A percentile compares a stretch with the other conserved stretches of the same genome.
These are phyloP conservation scores for Drosophila busckii DNA, from an alignment of 1,140 invertebrate genomes.

Conservation along the genomic window DNA sequence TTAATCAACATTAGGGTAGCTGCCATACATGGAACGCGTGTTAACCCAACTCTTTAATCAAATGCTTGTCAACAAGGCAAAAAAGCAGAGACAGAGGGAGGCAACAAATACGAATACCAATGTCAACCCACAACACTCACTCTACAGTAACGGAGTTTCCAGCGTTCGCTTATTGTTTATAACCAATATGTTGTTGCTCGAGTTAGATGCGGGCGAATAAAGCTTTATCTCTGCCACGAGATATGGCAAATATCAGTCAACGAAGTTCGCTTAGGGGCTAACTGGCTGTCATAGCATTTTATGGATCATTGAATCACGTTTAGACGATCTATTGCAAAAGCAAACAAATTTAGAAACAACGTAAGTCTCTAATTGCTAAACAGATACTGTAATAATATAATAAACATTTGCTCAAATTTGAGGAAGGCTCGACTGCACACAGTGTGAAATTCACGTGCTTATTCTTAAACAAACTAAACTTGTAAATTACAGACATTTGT, in stretches of 20 bases:
- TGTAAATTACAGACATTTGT: no score
- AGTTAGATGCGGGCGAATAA: not conserved
- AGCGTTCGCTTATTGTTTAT: constrained; percentile 39
- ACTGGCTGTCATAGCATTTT: constrained; percentile 28
- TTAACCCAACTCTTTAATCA: constrained; percentile 46
- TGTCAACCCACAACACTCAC: constrained; percentile 3
- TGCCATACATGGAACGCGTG: constrained; percentile 44
- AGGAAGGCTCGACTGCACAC: no score
- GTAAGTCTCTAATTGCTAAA: constrained; percentile 16
- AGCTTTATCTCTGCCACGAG: constrained; percentile 29
- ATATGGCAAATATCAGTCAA: not conserved
- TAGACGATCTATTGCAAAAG: constrained; percentile 1
- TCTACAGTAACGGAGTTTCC: constrained; percentile 27
- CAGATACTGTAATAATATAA: no score
- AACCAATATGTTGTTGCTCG: constrained; percentile 23
- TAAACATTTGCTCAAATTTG: no score
- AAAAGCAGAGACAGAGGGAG: constrained; percentile 16
- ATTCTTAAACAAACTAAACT: no score
- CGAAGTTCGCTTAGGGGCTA: constrained; percentile 5
- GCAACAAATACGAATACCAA: not conserved
- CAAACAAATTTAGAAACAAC: constrained; percentile 20
- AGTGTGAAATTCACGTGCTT: no score
- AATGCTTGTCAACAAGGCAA: constrained; percentile 60
- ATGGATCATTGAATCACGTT: constrained; percentile 31
- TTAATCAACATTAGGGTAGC: constrained; percentile 9